Conservation (phyloP, 2,888 invertebrate species). For the Zaprionus bogoriensis region DNA sequence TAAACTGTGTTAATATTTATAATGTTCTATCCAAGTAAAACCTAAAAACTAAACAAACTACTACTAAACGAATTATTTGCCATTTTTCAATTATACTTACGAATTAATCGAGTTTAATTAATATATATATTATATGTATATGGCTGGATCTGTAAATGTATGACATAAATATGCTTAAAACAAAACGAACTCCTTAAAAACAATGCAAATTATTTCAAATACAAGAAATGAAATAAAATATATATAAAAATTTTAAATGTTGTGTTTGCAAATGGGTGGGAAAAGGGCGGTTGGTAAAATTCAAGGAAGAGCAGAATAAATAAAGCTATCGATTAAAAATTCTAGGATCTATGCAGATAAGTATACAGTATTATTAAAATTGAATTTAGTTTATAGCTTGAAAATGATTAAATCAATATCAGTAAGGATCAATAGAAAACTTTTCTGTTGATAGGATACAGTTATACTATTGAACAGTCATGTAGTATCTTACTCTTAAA, state of each 20-base stretch:
- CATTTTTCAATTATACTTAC: constrained; percentile 52
- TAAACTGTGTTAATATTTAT: constrained; percentile 73
- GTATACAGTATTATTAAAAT: too few relatives aligned
- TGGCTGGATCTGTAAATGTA: constrained; percentile 73
- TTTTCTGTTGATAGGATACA: too few relatives aligned
- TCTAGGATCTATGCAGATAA: background rate
- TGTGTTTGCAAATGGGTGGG: constrained; percentile 5
- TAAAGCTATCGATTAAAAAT: too few relatives aligned
- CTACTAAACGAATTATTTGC: constrained; percentile 35
- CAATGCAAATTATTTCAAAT: constrained; percentile 50
- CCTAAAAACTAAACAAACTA: constrained; percentile 16
- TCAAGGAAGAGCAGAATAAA: too few relatives aligned
- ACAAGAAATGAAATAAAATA: constrained; percentile 57
- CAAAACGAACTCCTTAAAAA: constrained; percentile 37
- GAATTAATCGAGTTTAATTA: constrained; percentile 45
- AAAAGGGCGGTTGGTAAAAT: background rate
- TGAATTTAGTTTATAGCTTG: too few relatives aligned
- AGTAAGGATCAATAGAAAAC: too few relatives aligned
- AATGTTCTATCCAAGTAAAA: constrained; percentile 44
- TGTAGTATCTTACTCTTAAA: too few relatives aligned
- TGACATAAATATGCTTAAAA: constrained; percentile 51
- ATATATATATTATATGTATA: constrained; percentile 30
- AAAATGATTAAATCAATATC: too few relatives aligned
- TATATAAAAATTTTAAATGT: constrained; percentile 44
- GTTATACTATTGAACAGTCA: too few relatives aligned